Evolutionary conservation across 1,140 invertebrate species (phyloP), one percentile per base, ranked within the genome.

Genomic region (Protaetia brevitarsis): DNA sequence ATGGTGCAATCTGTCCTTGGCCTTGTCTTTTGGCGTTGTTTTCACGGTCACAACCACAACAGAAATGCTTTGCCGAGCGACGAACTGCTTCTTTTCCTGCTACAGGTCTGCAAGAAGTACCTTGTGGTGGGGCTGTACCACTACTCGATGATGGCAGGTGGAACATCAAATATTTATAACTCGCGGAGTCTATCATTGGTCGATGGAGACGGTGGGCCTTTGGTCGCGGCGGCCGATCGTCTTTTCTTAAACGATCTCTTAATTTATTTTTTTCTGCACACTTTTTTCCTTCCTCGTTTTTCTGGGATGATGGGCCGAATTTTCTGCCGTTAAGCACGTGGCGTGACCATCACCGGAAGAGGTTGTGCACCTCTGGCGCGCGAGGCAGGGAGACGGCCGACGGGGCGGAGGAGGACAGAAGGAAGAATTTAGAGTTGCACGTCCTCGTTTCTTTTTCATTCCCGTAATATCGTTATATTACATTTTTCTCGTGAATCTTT

Each of bases 21-120:
- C 74, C 74, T 74, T 76, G 72, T 71, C 66, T 69, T 67, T 71
- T 71, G 19, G 65, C 69, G 69, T 58, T 76, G 74, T 71, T 72
- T 76, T 76, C 74, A 72, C 74, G 73, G 73, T 72, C 73, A 75
- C 74, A 72, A 74, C 72, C 72, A 73, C 74, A 73, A 76, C 73
- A 74, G 74, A 75, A 76, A 76, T 76, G 74, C 73, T 74, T 76
- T 70, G 73, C 65, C 72, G 72, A 76, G 63, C 74, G 73, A 74
- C 72, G 74, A 72, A 74, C 74, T 71, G 73, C 73, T 73, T 74
- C 74, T 76, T 76, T 76, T 76, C 74, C 74, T 76, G 71, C 72
- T 68, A 68, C 68, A 68, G 64, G 65, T 68, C 64, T 66, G 70
- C 64, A 69, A 13, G 69, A 70, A 62, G 68, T 65, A 64, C 61